Evolutionary conservation across 2,888 invertebrate species (phyloP), one percentile per base, ranked within the genome.

Genomic region (Heliconius hortense): DNA sequence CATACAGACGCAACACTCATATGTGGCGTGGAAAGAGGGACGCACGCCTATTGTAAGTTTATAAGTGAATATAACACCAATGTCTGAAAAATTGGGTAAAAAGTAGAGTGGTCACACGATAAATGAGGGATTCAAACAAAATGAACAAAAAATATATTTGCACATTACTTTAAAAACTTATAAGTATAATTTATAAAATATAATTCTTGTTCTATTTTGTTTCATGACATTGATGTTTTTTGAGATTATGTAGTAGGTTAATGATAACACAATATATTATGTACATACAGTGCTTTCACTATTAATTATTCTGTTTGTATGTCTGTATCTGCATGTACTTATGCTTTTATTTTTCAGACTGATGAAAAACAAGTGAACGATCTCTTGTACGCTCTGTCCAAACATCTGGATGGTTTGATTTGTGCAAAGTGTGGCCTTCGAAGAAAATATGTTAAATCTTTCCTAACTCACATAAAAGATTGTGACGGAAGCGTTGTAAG

Each of bases 1-100:
- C 71, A 86, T 87, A 43, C 79, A 80, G 28, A 80, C 69, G 10
- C 78, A 84, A 77, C 90, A 90, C 70, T 82, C 85, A 43, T 90
- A 90, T 79, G 71, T 90, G 43, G 90, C 90, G 0, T 90, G 89
- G 88, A 83, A 80, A 79, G 81, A 81, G 15, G 90, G 87, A 5
- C 84, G 84, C n/a, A 31, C 76, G 21, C 83, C 86, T 68, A 73
- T 89, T 83, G 81, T 80, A 75, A 79, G 80, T 78, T 26, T 13
- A 48, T 26, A 48, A 39, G 13, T 39, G 15, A 53, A 2, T 21
- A 21, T 21, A 53, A 53, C 21, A 53, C 18, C 7, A 53, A 53
- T 53, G 8, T 53, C 21, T 53, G 8, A 2, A 53, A 53, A 43
- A 53, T 0, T 53, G 39, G 13, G 13, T 39, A 39, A 39, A 39